Base-by-base conservation (phyloP, 2,113 vertebrate genomes). In the Brachionichthys hirsutus region DNA sequence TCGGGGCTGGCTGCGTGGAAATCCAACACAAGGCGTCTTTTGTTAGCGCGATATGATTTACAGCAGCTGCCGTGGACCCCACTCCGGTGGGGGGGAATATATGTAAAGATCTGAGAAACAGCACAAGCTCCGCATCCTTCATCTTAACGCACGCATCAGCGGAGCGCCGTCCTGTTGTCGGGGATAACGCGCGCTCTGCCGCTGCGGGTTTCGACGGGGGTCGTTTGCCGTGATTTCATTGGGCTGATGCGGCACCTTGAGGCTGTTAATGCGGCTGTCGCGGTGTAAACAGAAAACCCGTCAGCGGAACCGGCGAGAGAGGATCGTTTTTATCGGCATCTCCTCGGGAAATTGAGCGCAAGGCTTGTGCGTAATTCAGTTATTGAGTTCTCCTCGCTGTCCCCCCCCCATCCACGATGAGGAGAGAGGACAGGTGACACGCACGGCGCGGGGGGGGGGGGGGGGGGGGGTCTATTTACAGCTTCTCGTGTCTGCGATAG, bases 21-120 rank as follows among this genome's bases (percentile, higher is more conserved):
- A 50, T 81, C 82, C 70, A 58, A 81, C 79, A 68, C 78, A 66
- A 46, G 77, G 79, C 85, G 82, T 84, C 90, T 89, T 89, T 91
- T 91, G 90, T 91, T 89, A 86, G 68, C 82, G 72, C 70, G 87
- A 73, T 73, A 61, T 81, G 87, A 78, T 82, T 83, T 82, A 73
- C 81, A 77, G 76, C 61, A 73, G 83, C 79, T 69, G 74, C 71
- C 65, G 54, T 54, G 64, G 62, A 67, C 61, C 70, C 70, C 77
- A 64, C 63, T 73, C 70, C 51, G 16, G 13, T 16, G 36, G 46
- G 13, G 20, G 36, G 46, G 19, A 8, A 55, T 13, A 3, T 43
- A 54, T 16, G 55, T 12, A 35, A 64, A 36, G 12, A 38, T 38
- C 36, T 10, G 9, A 10, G 12, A 24, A 42, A 17, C 9, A 22